A percentile compares a stretch with the other conserved stretches of the same genome.
Conservation (phyloP, 2,888 invertebrate species). For the Drosophila recens region DNA sequence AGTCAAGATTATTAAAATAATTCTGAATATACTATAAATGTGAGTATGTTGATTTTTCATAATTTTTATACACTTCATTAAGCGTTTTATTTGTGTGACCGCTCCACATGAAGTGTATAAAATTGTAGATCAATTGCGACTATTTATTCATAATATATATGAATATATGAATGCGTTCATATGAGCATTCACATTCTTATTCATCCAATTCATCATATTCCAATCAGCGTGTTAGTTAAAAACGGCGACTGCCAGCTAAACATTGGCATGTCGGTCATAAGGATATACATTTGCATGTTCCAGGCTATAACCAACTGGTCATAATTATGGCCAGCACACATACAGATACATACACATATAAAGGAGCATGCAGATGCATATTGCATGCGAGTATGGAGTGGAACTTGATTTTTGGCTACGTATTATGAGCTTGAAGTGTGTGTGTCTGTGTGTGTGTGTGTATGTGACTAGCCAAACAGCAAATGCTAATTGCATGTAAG, state of each 20-base stretch:
- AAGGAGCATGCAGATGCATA: slow-evolving; percentile 3
- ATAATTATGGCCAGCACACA: slow-evolving; percentile 35
- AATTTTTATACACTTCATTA: neutral
- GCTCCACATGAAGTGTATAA: neutral
- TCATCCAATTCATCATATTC: no score
- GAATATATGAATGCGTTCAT: neutral
- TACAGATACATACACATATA: neutral
- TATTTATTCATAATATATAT: neutral
- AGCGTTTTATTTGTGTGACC: neutral
- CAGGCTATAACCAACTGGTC: slow-evolving; percentile 26
- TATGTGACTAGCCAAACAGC: slow-evolving; percentile 46
- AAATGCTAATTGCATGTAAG: slow-evolving; percentile 76
- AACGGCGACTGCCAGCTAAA: slow-evolving; percentile 22
- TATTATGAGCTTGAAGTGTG: slow-evolving; percentile 19
- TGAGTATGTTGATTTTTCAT: neutral
- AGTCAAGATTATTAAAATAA: neutral
- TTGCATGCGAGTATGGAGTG: slow-evolving; percentile 40
- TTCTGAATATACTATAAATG: neutral
- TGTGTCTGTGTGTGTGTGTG: slow-evolving; percentile 7
- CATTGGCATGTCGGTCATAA: slow-evolving; percentile 18
- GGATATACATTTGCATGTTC: slow-evolving; percentile 13
- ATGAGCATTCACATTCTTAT: neutral
- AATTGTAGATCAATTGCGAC: neutral
- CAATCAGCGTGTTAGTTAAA: slow-evolving; percentile 19
- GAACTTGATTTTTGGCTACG: slow-evolving; percentile 63